Conservation (phyloP, 2,797 vertebrate species). For the Helostoma temminkii region DNA sequence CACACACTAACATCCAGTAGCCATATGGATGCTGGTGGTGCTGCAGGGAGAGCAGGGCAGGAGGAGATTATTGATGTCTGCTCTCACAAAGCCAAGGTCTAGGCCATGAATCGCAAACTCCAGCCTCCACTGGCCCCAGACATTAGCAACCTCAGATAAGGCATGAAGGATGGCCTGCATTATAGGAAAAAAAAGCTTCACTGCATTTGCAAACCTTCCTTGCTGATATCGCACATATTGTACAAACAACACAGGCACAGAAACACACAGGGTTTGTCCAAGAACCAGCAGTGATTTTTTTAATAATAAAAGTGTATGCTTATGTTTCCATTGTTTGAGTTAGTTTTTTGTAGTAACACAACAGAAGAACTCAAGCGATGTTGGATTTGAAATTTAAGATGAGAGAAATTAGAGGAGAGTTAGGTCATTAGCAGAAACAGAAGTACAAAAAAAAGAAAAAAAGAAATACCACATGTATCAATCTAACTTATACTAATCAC, state of each 20-base stretch:
- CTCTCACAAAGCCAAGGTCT: slow-evolving; percentile 90
- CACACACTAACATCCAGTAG: slow-evolving; percentile 78
- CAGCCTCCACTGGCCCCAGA: slow-evolving; percentile 85
- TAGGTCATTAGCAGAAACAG: slow-evolving; percentile 1
- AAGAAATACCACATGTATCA: neutral
- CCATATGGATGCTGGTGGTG: slow-evolving; percentile 81
- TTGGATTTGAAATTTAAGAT: slow-evolving; percentile 26
- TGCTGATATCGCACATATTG: slow-evolving; percentile 17
- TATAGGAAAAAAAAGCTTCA: slow-evolving; percentile 82
- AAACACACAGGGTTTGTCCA: neutral
- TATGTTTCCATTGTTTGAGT: slow-evolving; percentile 2
- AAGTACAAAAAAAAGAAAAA: slow-evolving; percentile 2
- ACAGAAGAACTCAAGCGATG: too few species aligned
- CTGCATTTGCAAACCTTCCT: slow-evolving; percentile 55
- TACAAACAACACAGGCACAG: slow-evolving; percentile 22
- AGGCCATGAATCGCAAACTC: slow-evolving; percentile 85
- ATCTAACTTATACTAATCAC: neutral
- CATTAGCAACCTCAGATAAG: slow-evolving; percentile 88
- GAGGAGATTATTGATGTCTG: slow-evolving; percentile 88
- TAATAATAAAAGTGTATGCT: too few species aligned
- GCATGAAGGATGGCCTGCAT: slow-evolving; percentile 85
- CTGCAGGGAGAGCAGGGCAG: slow-evolving; percentile 49
- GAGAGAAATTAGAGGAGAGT: slow-evolving; percentile 13
- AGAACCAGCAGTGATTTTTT: slow-evolving; percentile 19
- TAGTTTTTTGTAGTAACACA: slow-evolving; percentile 1